These are phyloP conservation scores for Nemoura dubitans DNA, from an alignment of 2,888 invertebrate genomes.

Conservation along the genomic window DNA sequence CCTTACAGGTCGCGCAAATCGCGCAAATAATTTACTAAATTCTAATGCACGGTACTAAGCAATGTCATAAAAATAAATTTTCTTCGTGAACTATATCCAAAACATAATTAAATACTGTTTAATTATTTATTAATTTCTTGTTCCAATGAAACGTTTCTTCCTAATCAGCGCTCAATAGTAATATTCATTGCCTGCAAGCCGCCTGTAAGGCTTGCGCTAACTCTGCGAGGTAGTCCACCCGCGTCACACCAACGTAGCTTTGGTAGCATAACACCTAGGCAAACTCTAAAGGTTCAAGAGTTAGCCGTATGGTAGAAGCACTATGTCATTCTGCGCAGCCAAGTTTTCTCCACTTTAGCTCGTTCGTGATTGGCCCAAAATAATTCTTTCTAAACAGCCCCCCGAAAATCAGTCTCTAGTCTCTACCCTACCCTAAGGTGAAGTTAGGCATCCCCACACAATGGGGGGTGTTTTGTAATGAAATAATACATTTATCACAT, in stretches of 20 bases:
- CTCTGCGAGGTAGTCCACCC: conserved; percentile 15
- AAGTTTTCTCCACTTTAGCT: conserved; percentile 7
- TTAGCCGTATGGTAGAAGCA: conserved; percentile 41
- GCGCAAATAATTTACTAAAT: too few relatives aligned
- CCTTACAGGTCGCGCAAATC: too few relatives aligned
- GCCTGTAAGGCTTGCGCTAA: neutral
- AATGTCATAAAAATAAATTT: too few relatives aligned
- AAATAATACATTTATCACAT: conserved; percentile 46
- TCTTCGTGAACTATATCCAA: too few relatives aligned
- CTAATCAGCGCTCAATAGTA: too few relatives aligned
- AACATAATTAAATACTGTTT: too few relatives aligned
- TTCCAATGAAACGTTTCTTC: too few relatives aligned
- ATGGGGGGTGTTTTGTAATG: conserved; percentile 43
- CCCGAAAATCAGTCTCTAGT: conserved; percentile 14
- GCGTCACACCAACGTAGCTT: conserved; percentile 27
- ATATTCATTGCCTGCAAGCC: too few relatives aligned
- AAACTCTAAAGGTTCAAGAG: conserved; percentile 30
- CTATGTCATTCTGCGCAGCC: conserved; percentile 25
- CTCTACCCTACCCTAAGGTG: conserved; percentile 30
- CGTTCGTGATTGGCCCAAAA: conserved; percentile 25
- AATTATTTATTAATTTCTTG: too few relatives aligned
- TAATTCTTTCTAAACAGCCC: conserved; percentile 24
- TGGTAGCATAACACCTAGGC: conserved; percentile 41
- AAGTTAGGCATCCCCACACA: conserved; percentile 40
- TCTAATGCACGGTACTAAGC: too few relatives aligned